These are phyloP conservation scores for Melieria crassipennis DNA, from an alignment of 2,888 invertebrate genomes.

Conservation along the genomic window DNA sequence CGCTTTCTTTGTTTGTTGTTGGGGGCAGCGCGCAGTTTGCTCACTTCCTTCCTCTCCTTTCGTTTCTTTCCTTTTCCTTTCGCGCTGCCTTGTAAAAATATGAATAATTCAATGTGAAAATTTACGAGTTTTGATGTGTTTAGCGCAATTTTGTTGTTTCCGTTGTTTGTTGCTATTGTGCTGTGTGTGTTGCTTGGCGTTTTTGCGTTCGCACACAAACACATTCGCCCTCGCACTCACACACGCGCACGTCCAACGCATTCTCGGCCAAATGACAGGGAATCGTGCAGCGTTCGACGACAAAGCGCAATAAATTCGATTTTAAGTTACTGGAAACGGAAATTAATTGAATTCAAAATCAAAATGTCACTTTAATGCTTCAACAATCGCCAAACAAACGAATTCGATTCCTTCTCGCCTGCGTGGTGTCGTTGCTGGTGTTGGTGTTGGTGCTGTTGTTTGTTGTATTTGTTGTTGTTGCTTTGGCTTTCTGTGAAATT, in stretches of 20 bases:
- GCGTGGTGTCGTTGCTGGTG: background rate
- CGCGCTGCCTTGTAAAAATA: background rate
- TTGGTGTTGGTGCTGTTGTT: background rate
- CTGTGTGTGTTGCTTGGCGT: background rate
- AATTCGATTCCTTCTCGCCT: background rate
- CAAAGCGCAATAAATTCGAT: background rate
- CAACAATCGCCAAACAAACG: conserved; percentile 23
- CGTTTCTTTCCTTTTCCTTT: background rate
- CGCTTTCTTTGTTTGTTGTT: background rate
- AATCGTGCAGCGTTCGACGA: too few species aligned
- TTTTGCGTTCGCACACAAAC: background rate
- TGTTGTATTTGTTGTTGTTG: background rate
- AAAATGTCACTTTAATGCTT: conserved; percentile 34
- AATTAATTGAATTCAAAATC: conserved; percentile 36
- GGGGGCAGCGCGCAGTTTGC: background rate
- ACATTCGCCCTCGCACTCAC: too few species aligned
- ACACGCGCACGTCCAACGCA: too few species aligned
- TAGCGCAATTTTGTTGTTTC: background rate
- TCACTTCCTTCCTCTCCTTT: background rate
- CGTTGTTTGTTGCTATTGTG: background rate
- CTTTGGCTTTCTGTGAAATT: conserved; percentile 19
- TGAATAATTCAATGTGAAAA: background rate
- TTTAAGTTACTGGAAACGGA: conserved; percentile 19
- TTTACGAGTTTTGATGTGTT: too few species aligned
- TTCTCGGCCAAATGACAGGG: too few species aligned